These are phyloP conservation scores for Rhynchonycteris naso DNA, from an alignment of 2,797 vertebrate species.

Conservation along the genomic window DNA sequence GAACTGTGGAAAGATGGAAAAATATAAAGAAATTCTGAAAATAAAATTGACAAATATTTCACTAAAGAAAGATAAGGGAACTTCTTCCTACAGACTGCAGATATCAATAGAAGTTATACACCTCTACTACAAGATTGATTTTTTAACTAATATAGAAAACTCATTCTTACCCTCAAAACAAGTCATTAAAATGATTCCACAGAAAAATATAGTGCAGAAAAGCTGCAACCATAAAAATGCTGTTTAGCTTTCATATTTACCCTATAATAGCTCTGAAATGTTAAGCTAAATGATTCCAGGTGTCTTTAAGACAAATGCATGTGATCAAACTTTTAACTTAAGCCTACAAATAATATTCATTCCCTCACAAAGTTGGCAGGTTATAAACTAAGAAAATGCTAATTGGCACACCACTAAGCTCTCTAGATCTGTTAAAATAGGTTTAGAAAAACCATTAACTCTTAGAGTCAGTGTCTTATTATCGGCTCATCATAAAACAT, in stretches of 20 bases:
- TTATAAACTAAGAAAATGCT: constrained; percentile 41
- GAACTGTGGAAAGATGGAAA: background rate
- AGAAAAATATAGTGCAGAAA: constrained; percentile 12
- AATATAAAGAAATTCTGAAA: background rate
- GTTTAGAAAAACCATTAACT: constrained; percentile 22
- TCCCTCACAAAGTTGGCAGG: background rate
- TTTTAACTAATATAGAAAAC: constrained; percentile 13
- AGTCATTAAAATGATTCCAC: constrained; percentile 43
- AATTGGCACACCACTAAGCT: background rate
- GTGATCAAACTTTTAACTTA: background rate
- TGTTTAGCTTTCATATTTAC: background rate
- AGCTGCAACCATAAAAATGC: background rate
- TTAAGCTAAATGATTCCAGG: constrained; percentile 38
- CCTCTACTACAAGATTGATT: background rate
- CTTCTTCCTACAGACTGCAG: background rate
- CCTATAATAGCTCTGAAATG: background rate
- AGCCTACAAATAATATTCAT: constrained; percentile 11
- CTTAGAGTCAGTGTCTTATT: background rate
- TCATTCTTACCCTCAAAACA: background rate
- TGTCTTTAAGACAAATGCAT: constrained; percentile 36
- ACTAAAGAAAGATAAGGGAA: background rate
- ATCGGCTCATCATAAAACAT: background rate
- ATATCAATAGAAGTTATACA: background rate
- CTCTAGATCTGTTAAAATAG: background rate
- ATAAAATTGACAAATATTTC: background rate